Base-by-base conservation (phyloP, 2,113 vertebrate species). In the Nyctibius bracteatus region DNA sequence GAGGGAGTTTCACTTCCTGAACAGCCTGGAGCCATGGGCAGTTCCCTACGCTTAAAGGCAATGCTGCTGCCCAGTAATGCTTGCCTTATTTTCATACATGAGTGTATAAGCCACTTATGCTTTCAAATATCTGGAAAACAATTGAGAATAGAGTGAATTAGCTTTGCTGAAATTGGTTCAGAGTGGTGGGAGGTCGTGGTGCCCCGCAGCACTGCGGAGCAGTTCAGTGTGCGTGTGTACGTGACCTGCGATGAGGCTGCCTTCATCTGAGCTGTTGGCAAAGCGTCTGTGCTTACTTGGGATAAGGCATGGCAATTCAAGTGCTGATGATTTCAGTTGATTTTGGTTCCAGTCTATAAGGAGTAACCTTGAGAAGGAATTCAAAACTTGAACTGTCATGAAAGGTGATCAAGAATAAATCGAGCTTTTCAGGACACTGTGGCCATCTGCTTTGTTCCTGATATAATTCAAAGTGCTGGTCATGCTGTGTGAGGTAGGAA, bases 161-260 rank as follows among this genome's bases (percentile, higher is more conserved):
- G 13, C 14, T 74, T 23, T 6, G 8, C 51, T 70, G 46, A 20
- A 43, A 2, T n/a, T 31, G 30, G 55, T 14, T 67, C 17, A 4
- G n/a, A 10, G 54, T 10, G 35, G 21, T 52, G 54, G 27, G 68
- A 72, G 18, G 33, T 12, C 0, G 1, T 14, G 54, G 30, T 63
- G 18, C 12, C 5, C 10, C 7, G 44, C 25, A 33, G 51, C 54
- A 24, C 19, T 44, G 27, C 0, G 2, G 22, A 62, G 68, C 41
- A 8, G 19, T 37, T 25, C 1, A 3, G 17, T 6, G 46, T 35
- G 30, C 4, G 1, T 3, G 0, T 12, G 28, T 33, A 7, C 2
- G 1, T 37, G 35, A 35, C 52, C 49, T 57, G 21, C 0, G 0
- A 8, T 62, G n/a, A n/a, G n/a, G n/a, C n/a, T n/a, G n/a, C n/a